Evolutionary conservation across 1,140 invertebrate genomes (phyloP).

Genomic region (Caerostris extrusa): DNA sequence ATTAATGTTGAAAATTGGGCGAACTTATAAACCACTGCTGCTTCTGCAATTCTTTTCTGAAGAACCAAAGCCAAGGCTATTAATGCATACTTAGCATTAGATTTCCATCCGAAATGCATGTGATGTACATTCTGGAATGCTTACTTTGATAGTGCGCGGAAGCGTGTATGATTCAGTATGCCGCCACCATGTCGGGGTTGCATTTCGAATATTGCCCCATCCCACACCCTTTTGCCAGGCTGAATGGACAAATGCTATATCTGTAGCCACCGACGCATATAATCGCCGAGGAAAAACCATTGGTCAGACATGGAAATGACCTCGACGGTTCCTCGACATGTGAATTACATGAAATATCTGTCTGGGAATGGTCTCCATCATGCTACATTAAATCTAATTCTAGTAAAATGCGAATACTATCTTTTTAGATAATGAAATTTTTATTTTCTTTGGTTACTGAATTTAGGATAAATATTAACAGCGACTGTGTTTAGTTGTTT

Average conservation of each 20-base stretch:
- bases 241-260: conserved; percentile 7
- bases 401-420: too few relatives aligned
- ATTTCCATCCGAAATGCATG: background rate
- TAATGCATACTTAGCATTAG: background rate
- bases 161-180: conserved; percentile 62
- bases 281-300: background rate
- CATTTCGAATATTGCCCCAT: conserved; percentile 46
- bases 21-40: too few relatives aligned
- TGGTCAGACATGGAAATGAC: conserved; percentile 16
- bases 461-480: too few relatives aligned
- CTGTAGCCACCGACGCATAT: background rate
- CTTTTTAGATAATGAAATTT: too few relatives aligned
- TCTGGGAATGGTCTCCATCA: background rate
- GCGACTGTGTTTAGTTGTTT: too few relatives aligned
- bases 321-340: background rate
- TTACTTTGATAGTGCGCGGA: background rate
- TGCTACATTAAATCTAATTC: too few relatives aligned
- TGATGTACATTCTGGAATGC: background rate
- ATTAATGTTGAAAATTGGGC: too few relatives aligned
- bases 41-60: background rate
- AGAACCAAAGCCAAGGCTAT: background rate
- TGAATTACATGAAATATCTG: background rate
- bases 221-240: background rate
- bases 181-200: conserved; percentile 40
- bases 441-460: too few relatives aligned